A percentile compares a stretch with the other conserved stretches of the same genome.
Evolutionary conservation across 2,113 vertebrate species (phyloP).

Genomic region (Cyphomyrus discorhynchus): DNA sequence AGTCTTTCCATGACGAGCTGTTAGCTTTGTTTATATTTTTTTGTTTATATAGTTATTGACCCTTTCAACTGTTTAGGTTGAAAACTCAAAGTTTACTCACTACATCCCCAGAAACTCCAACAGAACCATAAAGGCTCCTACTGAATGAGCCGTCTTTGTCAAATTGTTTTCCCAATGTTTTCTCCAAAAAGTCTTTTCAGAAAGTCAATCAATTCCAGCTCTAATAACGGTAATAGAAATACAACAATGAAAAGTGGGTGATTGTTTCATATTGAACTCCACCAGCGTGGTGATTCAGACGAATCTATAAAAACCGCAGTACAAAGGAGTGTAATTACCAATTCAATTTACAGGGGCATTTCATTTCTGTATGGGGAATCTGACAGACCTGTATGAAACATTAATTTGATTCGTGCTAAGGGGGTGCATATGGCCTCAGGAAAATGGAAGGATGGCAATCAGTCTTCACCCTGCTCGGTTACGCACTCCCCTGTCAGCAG

Average conservation of each 20-base stretch:
- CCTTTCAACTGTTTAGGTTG: background rate
- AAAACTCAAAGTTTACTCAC: background rate
- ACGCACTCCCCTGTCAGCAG: background rate
- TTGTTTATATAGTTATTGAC: background rate
- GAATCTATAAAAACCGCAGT: background rate
- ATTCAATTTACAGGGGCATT: conserved; percentile 5
- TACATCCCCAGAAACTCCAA: background rate
- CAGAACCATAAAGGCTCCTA: background rate
- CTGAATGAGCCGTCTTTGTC: background rate
- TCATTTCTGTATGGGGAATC: background rate
- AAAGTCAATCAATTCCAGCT: conserved; percentile 11
- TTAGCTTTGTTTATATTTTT: background rate
- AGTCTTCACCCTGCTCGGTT: background rate
- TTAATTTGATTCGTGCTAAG: conserved; percentile 9
- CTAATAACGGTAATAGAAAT: conserved; percentile 14
- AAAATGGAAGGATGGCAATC: background rate
- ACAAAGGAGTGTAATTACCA: conserved; percentile 13
- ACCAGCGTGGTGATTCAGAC: background rate
- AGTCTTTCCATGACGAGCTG: background rate
- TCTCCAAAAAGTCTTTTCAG: background rate
- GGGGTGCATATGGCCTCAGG: background rate
- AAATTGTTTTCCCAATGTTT: background rate
- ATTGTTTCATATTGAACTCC: conserved; percentile 12
- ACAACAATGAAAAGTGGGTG: conserved; percentile 1
- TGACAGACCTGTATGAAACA: conserved; percentile 9